These are phyloP conservation scores for Aurelia aurita complex sp. Pacific DNA, from an alignment of 30 jellyfish, hydroid and myxozoan genomes.

Conservation along the genomic window DNA sequence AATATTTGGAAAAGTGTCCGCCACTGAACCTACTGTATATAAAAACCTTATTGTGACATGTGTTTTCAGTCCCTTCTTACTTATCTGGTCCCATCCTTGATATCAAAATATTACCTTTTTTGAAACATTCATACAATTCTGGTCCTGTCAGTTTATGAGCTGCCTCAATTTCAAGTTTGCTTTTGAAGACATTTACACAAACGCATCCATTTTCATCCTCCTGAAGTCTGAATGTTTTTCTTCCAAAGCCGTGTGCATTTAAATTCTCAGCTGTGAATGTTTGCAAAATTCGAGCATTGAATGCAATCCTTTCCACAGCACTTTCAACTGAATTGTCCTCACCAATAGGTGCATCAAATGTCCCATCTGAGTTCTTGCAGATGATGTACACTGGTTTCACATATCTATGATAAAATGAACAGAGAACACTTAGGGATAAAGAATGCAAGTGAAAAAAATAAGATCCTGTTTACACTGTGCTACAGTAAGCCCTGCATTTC, in stretches of 20 bases:
- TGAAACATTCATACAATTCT: conserved; percentile 67
- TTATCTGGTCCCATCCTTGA: neutral
- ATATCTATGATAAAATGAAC: conserved; percentile 21
- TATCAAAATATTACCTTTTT: conserved; percentile 48
- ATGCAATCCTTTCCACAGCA: conserved; percentile 78
- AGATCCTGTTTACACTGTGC: too few species aligned
- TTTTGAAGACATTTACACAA: conserved; percentile 55
- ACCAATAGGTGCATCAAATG: conserved; percentile 75
- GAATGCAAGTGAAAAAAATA: too few species aligned
- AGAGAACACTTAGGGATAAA: too few species aligned
- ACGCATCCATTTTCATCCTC: conserved; percentile 64
- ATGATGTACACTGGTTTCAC: conserved; percentile 81
- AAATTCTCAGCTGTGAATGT: conserved; percentile 85
- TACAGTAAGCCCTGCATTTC: too few species aligned
- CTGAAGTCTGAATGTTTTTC: conserved; percentile 74
- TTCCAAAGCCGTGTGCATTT: conserved; percentile 72
- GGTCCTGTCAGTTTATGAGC: conserved; percentile 85
- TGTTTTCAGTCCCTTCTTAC: neutral
- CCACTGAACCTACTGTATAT: too few species aligned
- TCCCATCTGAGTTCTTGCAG: conserved; percentile 80
- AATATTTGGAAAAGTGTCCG: too few species aligned
- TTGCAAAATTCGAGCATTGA: conserved; percentile 82
- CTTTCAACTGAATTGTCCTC: conserved; percentile 65
- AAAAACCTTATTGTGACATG: neutral
- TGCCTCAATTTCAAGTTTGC: conserved; percentile 66